Base-by-base conservation (phyloP, 2,113 vertebrate genomes). In the Puma concolor region DNA sequence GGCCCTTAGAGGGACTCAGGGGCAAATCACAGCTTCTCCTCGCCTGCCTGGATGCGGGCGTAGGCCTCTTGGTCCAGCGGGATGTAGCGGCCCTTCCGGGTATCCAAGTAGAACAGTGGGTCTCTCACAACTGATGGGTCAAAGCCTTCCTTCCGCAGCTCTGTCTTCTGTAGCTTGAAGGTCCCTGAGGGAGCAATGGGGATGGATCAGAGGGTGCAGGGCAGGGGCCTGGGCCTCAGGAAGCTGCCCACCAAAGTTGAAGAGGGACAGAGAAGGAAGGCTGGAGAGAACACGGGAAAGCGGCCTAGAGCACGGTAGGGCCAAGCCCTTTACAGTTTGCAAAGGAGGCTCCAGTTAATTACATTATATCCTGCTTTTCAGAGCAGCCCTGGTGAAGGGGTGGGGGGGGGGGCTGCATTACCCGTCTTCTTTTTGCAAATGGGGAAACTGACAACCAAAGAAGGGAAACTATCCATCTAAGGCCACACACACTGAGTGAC, bases 101-200 rank as follows among this genome's bases (percentile, higher is more conserved):
- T 98, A 90, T 99, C 99, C 99, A 99, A 98, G 98, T 99, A 99
- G 98, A 99, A 99, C 91, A 99, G 98, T 83, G 97, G 99, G 98
- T 99, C 99, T 38, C 99, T 99, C 97, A 99, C 99, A 1, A 98
- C 17, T 0, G 80, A 2, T 0, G 99, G 99, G 96, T 99, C 97
- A 7, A 99, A 99, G 86, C 99, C 99, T 7, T 99, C 99, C 94
- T 99, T 99, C 31, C 99, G 99, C 98, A 99, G 98, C 4, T 99
- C 99, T 13, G 97, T 98, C 99, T 99, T 99, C 99, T 99, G 99
- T 98, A 99, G 99, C 98, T 99, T 99, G 97, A 99, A 99, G 41
- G 99, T 99, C 97, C 99, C 99, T 99, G 98, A 31, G 72, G 66
- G 14, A 72, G 64, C 5, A 9, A 0, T 23, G 1, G n/a, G 69